Evolutionary conservation across 2,888 invertebrate genomes (phyloP), one percentile per base, ranked within the genome.

Genomic region (Scaptomyza polygonia): DNA sequence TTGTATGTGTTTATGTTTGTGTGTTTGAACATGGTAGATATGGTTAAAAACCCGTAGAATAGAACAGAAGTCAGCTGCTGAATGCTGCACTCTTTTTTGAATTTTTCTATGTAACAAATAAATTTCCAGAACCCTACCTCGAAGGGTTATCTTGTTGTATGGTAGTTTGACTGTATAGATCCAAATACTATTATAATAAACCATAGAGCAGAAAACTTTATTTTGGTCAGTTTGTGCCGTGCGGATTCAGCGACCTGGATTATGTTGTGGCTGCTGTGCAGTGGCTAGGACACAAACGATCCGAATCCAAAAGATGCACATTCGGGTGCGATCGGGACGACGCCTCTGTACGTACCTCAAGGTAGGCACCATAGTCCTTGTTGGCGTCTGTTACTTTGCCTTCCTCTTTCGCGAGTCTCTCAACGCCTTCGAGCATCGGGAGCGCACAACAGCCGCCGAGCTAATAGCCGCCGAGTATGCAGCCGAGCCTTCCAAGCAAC

Each of bases 351-450:
- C 88, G 75, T 91, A 90, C 78, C 85, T 91, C 30, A 91, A 91
- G 74, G 85, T 89, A 66, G 82, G 89, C 61, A 86, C 87, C 64
- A 81, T 90, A 59, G 72, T 90, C 43, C 61, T 90, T 39, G 75
- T 90, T 52, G 89, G 90, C 47, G 72, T 90, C 45, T 91, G 91
- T 58, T 91, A 91, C 67, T 90, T 91, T 73, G 86, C 82, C 47
- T 91, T 91, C 59, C 78, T 91, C 12, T 91, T 91, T 67, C 90
- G 91, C 3, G 91, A 91, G 63, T 91, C 91, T 12, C 75, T 91
- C 44, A 89, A 91, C 76, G 91, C 91, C n/a, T 90, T 89, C 52
- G 90, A 91, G 73, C 84, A 90, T 49, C 88, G 90, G 32, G 90
- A 90, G 39, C 73, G 87, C 1, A 62, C 67, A 0, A 69, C 84